phyloP scores from a whole-genome alignment of 2,113 vertebrate species.

The Corythornis cristatus region DNA sequence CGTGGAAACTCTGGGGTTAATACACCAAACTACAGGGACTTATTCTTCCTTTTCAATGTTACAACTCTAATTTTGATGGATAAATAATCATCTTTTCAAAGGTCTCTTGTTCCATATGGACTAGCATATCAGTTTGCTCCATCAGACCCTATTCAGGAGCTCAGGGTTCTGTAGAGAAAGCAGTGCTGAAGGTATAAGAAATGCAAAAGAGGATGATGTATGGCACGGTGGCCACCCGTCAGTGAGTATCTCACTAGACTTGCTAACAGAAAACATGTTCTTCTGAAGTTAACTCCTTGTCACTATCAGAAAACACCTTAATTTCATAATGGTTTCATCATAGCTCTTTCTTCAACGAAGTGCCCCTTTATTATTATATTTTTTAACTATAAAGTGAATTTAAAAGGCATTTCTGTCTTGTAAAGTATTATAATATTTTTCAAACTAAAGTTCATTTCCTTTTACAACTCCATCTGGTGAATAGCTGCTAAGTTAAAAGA shows the following conservation, averaged over 20 bases:
- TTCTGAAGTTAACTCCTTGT: neutral
- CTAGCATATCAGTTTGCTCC: neutral
- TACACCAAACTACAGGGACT: neutral
- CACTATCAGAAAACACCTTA: neutral
- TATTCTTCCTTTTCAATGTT: neutral
- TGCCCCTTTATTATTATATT: neutral
- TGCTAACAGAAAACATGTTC: neutral
- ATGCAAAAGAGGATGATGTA: neutral
- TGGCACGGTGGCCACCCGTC: neutral
- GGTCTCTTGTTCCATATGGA: neutral
- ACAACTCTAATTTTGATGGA: neutral
- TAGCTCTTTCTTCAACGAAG: neutral
- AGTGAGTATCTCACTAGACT: neutral
- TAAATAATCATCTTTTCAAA: neutral
- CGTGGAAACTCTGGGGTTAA: rapidly evolving
- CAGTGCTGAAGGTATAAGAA: neutral
- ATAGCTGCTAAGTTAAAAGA: neutral
- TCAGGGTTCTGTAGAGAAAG: neutral
- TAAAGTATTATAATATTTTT: neutral
- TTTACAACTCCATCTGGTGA: neutral
- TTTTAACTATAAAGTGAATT: neutral
- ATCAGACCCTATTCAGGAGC: neutral
- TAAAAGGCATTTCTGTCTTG: neutral
- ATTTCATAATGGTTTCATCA: neutral
- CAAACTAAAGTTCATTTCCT: neutral